phyloP scores from a whole-genome alignment of 2,888 invertebrate species.

The Lottia gigantea region DNA sequence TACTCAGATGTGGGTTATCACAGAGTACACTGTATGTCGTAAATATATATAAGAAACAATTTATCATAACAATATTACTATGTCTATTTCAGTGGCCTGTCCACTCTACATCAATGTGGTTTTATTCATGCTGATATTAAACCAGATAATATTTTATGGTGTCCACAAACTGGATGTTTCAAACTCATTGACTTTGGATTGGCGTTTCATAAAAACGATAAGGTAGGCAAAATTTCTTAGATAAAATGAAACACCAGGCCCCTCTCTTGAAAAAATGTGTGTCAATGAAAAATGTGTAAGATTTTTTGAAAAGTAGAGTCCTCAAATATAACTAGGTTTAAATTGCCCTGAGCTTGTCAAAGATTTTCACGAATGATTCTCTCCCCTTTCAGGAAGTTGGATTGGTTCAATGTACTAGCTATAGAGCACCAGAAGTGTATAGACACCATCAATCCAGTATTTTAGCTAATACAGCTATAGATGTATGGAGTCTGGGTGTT shows the following conservation, averaged over 20 bases:
- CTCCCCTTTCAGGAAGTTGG: background rate
- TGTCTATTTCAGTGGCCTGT: background rate
- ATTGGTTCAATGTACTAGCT: background rate
- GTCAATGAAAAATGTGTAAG: too few species aligned
- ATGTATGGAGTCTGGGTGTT: slow-evolving; percentile 6
- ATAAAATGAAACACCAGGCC: too few species aligned
- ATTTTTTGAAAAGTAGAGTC: too few species aligned
- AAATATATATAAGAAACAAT: too few species aligned
- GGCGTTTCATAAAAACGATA: background rate
- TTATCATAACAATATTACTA: background rate
- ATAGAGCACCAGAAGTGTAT: background rate
- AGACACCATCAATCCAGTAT: background rate
- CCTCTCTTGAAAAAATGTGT: too few species aligned
- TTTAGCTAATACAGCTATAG: slow-evolving; percentile 1
- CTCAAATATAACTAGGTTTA: too few species aligned
- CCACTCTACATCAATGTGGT: background rate
- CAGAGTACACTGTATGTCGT: too few species aligned
- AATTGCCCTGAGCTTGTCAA: too few species aligned
- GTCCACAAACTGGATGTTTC: background rate
- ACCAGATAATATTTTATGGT: slow-evolving; percentile 1
- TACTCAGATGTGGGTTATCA: too few species aligned
- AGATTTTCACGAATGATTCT: too few species aligned
- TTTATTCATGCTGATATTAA: slow-evolving; percentile 1
- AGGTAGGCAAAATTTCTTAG: background rate
- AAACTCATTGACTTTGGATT: slow-evolving; percentile 1